Evolutionary conservation across 1,140 invertebrate genomes (phyloP).

Genomic region (Helicoverpa armigera): DNA sequence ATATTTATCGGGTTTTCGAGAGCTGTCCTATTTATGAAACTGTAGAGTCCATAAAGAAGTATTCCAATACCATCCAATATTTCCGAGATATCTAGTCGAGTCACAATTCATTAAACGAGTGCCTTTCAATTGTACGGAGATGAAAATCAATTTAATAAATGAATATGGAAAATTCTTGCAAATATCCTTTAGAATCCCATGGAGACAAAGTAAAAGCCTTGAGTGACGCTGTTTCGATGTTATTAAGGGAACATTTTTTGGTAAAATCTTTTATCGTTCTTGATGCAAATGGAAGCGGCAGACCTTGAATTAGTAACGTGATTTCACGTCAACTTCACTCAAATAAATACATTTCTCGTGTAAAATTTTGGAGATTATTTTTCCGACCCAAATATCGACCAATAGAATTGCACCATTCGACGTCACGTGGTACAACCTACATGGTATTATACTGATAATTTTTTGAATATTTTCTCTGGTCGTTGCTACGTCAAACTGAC

Average conservation of each 20-base stretch:
- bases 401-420: no score
- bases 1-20: constrained; percentile 30
- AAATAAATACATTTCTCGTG: constrained; percentile 16
- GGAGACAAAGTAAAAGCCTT: neutral
- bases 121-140: neutral
- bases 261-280: constrained; percentile 8
- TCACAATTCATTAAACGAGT: constrained; percentile 26
- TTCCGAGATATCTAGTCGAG: neutral
- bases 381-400: neutral
- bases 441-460: no score
- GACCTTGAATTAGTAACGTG: neutral
- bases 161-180: constrained; percentile 1
- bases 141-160: neutral
- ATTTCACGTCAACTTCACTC: constrained; percentile 25
- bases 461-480: no score
- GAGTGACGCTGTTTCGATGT: neutral
- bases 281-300: neutral
- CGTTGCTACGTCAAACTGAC: no score
- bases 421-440: neutral
- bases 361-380: neutral
- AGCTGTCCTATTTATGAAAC: neutral
- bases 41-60: neutral
- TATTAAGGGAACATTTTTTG: neutral
- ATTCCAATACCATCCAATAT: neutral
- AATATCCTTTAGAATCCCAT: neutral